Base-by-base conservation (phyloP, 2,113 vertebrate species). In the Hoplias malabaricus region DNA sequence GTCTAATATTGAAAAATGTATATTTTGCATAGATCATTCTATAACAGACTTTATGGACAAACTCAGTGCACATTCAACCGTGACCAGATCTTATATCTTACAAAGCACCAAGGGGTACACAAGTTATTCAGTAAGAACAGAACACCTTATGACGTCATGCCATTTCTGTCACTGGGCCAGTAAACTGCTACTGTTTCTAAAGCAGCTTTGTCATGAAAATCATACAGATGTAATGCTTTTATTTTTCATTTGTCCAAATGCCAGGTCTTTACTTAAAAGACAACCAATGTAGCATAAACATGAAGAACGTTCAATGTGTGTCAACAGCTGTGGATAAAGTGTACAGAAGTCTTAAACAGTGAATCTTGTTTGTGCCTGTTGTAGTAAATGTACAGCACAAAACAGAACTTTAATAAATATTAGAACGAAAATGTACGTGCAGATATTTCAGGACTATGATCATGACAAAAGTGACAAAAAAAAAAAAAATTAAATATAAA, bases 1-100 rank as follows among this genome's bases (percentile, higher is more conserved):
- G 53, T 53, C 33, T 69, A 34, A 69, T 61, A 59, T n/a, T n/a
- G n/a, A 59, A 69, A 69, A 73, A 67, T 21, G 38, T 29, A 40
- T 48, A 31, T 73, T 62, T 80, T 80, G 79, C 79, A 80, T 80
- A 80, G 79, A 75, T 80, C 31, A 23, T n/a, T 70, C 66, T 77
- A 70, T 3, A 56, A 80, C 67, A 67, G 27, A 59, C 23, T 23
- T 23, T 73, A 67, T 63, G 46, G 77, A 50, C 71, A 46, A 31
- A 59, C 43, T 67, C n/a, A 38, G 61, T 66, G 16, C 21, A 36
- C 8, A 14, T 13, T 31, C 31, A 54, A 48, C 31, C 33, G 54
- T 14, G 48, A 36, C 19, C 8, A 70, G 54, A 23, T 16, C 43
- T n/a, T 19, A n/a, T 5, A 48, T 34, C 12, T 48, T 69, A 27